These are phyloP conservation scores for Parapristionchus giblindavisi DNA, from an alignment of 2,888 invertebrate genomes.

Conservation along the genomic window DNA sequence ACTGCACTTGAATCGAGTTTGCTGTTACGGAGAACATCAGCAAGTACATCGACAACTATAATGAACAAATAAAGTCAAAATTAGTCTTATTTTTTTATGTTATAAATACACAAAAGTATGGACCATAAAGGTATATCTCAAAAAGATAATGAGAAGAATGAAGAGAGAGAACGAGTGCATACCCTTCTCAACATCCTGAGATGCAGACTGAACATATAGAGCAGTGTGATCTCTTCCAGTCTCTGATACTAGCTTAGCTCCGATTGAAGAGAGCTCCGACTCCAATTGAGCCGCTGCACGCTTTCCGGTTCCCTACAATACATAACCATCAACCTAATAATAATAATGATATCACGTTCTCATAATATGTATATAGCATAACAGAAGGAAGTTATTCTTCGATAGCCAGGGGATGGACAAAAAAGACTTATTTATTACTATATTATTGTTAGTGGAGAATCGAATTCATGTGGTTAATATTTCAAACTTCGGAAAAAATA, in stretches of 20 bases:
- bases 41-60: constrained; percentile 88
- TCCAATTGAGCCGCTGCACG: constrained; percentile 61
- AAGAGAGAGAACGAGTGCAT: no score
- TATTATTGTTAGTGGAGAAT: background rate
- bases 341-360: no score
- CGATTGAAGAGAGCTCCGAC: constrained; percentile 61
- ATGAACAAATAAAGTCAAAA: background rate
- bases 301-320: constrained; percentile 56
- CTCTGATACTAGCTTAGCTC: constrained; percentile 63
- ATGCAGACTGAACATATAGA: constrained; percentile 62
- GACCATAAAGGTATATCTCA: no score
- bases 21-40: constrained; percentile 96
- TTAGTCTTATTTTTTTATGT: background rate
- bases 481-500: background rate
- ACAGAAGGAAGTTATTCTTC: no score
- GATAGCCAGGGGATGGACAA: no score
- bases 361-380: no score
- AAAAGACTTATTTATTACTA: background rate
- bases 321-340: no score
- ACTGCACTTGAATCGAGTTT: constrained; percentile 84
- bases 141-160: no score
- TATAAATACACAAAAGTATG: no score
- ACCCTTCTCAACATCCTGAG: constrained; percentile 64
- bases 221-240: constrained; percentile 66
- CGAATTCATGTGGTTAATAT: background rate